These are phyloP conservation scores for Harpalus rubripes DNA, from an alignment of 2,888 invertebrate genomes.

Conservation along the genomic window DNA sequence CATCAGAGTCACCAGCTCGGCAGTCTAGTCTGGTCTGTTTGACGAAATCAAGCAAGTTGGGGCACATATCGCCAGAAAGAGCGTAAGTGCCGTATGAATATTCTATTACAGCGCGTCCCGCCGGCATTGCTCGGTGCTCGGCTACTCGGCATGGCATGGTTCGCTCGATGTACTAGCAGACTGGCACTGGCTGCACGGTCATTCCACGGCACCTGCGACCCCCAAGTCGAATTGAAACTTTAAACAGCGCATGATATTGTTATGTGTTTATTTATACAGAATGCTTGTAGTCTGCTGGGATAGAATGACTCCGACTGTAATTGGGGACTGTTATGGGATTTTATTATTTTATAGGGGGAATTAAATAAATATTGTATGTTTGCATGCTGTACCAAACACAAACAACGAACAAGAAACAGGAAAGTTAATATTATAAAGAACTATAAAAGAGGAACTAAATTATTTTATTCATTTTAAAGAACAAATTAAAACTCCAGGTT, in stretches of 20 bases:
- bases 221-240: constrained; percentile 54
- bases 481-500: not conserved
- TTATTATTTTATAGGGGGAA: constrained; percentile 9
- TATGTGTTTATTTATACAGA: constrained; percentile 49
- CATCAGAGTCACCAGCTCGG: no score
- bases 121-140: constrained; percentile 5
- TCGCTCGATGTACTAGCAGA: not conserved
- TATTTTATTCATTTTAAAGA: not conserved
- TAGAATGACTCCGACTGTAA: constrained; percentile 31
- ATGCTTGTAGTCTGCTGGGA: constrained; percentile 9
- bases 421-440: not conserved
- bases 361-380: constrained; percentile 13
- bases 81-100: constrained; percentile 51
- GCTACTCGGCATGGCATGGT: constrained; percentile 13
- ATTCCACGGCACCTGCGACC: constrained; percentile 34
- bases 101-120: constrained; percentile 42
- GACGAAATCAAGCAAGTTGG: constrained; percentile 21
- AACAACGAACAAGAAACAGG: not conserved
- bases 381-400: not conserved
- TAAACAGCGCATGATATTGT: constrained; percentile 50
- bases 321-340: constrained; percentile 24
- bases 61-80: constrained; percentile 29
- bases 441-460: not conserved
- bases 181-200: not conserved
- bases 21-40: no score